A percentile compares a stretch with the other conserved stretches of the same genome.
Conservation (phyloP, 2,113 vertebrate species). For the Pituophis catenifer region DNA sequence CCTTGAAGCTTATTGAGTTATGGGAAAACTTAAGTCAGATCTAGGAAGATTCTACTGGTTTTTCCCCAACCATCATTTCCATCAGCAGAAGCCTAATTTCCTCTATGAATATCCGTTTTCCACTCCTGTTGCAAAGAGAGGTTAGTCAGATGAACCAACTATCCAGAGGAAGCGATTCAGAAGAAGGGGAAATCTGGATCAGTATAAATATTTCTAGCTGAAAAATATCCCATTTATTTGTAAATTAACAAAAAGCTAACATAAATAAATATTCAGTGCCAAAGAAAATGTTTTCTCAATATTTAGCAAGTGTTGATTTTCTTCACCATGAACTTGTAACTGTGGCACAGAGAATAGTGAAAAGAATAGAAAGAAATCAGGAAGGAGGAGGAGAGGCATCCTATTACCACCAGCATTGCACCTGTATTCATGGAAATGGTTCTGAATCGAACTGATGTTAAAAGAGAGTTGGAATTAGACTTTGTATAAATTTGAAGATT, state of each 20-base stretch:
- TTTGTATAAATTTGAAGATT: not conserved
- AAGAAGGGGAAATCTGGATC: not conserved
- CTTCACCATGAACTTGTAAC: not conserved
- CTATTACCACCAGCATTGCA: not conserved
- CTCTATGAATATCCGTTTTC: constrained; percentile 12
- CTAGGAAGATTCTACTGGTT: not conserved
- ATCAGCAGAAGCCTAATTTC: not conserved
- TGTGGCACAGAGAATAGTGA: not conserved
- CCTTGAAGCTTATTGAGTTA: not conserved
- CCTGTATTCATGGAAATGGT: not conserved
- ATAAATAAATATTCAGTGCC: not conserved
- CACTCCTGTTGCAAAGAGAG: not conserved
- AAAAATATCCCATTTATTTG: not conserved
- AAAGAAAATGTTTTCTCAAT: not conserved
- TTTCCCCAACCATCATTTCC: constrained; percentile 28
- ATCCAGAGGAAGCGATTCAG: not conserved
- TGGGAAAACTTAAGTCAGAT: not conserved
- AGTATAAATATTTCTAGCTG: not conserved
- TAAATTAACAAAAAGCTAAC: not conserved
- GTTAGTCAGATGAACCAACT: not conserved
- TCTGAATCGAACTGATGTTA: not conserved
- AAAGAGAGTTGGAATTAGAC: not conserved
- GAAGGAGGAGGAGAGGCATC: not conserved
- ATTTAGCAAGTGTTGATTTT: not conserved
- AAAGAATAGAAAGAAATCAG: not conserved